Evolutionary conservation across 2,113 vertebrate genomes (phyloP).

Genomic region (Cariama cristata): DNA sequence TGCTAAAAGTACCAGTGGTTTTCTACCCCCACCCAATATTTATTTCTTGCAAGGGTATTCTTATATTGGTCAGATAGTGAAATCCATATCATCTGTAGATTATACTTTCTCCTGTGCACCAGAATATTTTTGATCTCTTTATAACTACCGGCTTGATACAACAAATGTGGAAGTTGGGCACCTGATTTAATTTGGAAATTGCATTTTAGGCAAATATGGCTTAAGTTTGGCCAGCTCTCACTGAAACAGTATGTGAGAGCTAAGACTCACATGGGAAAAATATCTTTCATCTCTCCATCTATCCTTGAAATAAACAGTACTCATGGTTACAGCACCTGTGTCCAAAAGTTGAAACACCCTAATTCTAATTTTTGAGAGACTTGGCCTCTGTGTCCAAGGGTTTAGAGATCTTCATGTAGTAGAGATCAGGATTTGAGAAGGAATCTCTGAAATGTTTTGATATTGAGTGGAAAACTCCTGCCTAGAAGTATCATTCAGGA

Average conservation of each 20-base stretch:
- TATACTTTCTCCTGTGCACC: neutral
- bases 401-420: neutral
- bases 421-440: neutral
- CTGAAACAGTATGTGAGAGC: neutral
- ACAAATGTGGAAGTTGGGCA: neutral
- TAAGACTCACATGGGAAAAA: neutral
- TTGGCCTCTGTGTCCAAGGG: neutral
- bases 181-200: neutral
- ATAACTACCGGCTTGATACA: neutral
- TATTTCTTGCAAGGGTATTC: neutral
- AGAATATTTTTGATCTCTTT: neutral
- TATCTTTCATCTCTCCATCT: neutral
- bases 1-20: neutral
- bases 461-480: neutral
- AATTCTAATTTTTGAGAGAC: neutral
- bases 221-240: neutral
- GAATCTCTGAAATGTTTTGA: neutral
- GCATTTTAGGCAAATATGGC: neutral
- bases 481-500: neutral
- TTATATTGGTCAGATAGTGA: neutral
- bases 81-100: neutral
- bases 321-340: neutral
- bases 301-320: neutral
- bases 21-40: neutral
- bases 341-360: neutral